phyloP scores from a whole-genome alignment of 2,113 vertebrate genomes.

The Coturnix japonica region DNA sequence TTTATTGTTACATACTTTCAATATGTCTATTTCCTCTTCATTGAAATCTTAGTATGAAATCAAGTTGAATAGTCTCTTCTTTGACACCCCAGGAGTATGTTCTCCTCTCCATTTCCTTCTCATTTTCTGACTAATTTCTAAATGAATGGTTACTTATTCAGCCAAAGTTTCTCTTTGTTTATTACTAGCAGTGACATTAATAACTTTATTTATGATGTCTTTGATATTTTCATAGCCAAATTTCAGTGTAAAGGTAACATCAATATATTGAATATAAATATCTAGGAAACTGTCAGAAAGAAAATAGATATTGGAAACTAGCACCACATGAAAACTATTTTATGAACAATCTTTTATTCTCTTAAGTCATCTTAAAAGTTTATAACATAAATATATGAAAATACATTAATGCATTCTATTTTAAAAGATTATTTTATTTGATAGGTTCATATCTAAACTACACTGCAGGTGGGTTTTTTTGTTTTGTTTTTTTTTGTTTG shows the following conservation, averaged over 20 bases:
- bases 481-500: too few species aligned
- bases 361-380: neutral
- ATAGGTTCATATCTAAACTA: neutral
- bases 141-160: neutral
- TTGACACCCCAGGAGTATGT: neutral
- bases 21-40: neutral
- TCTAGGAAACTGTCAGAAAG: neutral
- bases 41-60: neutral
- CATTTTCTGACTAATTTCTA: neutral
- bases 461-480: neutral
- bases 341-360: neutral
- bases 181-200: neutral
- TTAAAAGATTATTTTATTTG: neutral
- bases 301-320: neutral
- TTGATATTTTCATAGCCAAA: neutral
- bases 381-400: neutral
- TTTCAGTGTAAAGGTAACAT: neutral
- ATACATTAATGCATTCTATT: neutral
- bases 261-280: neutral
- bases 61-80: neutral
- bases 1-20: neutral
- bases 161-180: neutral
- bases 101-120: accelerated
- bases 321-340: neutral
- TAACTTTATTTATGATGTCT: neutral